These are phyloP conservation scores for Galagoides demidoff DNA, from an alignment of 2,797 vertebrate species.

Conservation along the genomic window DNA sequence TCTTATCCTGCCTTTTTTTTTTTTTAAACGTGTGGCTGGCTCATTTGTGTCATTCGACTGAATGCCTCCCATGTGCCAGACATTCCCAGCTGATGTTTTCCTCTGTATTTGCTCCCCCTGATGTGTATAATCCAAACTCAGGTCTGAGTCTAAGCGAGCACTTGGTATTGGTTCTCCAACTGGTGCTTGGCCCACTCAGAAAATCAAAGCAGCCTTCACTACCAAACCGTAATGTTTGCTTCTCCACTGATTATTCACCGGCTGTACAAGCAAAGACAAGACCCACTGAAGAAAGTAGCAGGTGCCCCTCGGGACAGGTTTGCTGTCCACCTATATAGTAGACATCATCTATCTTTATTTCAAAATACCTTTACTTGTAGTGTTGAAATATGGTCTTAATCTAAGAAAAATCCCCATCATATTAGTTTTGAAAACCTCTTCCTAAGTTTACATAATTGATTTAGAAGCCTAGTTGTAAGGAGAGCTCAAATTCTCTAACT, in stretches of 20 bases:
- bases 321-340: not conserved
- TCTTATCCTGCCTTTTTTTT: not conserved
- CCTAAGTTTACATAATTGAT: slow-evolving; percentile 74
- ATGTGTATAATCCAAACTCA: not conserved
- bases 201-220: not conserved
- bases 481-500: not conserved
- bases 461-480: slow-evolving; percentile 62
- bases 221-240: slow-evolving; percentile 21
- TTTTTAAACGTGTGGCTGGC: not conserved
- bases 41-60: not conserved
- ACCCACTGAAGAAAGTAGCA: not conserved
- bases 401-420: slow-evolving; percentile 58
- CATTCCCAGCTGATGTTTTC: not conserved
- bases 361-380: slow-evolving; percentile 58
- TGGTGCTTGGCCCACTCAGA: not conserved
- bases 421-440: slow-evolving; percentile 68
- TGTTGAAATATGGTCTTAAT: slow-evolving; percentile 54
- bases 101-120: not conserved
- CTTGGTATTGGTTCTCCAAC: not conserved
- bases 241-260: slow-evolving; percentile 5
- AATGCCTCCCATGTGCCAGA: not conserved
- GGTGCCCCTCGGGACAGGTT: not conserved
- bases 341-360: slow-evolving; percentile 2
- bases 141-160: not conserved
- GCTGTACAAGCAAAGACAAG: slow-evolving; percentile 14